These are phyloP conservation scores for Uria aalge DNA, from an alignment of 2,113 vertebrate species.

Conservation along the genomic window DNA sequence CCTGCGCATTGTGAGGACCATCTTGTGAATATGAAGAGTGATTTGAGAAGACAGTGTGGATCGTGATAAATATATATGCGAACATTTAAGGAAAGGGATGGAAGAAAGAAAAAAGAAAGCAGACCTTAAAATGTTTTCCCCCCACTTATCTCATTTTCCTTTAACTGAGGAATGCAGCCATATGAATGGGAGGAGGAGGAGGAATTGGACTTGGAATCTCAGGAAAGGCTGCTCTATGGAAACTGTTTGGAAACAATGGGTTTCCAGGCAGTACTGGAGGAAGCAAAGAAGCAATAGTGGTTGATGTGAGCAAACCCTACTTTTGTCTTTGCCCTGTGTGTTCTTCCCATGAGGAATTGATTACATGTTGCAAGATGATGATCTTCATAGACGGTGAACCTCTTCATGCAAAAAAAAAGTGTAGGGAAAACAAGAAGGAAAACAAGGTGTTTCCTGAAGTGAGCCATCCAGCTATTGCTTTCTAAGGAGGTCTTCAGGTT, in stretches of 20 bases:
- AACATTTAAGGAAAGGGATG: not conserved
- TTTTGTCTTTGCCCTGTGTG: not conserved
- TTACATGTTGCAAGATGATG: not conserved
- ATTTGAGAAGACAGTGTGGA: not conserved
- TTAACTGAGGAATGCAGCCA: not conserved
- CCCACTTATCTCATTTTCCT: not conserved
- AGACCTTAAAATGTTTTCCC: not conserved
- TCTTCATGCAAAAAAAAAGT: not conserved
- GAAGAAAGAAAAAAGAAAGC: not conserved
- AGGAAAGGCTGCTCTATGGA: constrained; percentile 51
- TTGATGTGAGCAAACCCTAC: not conserved
- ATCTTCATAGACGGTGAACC: not conserved
- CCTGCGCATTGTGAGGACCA: not conserved
- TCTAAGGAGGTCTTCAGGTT: not conserved
- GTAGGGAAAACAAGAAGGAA: not conserved
- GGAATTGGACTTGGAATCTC: constrained; percentile 27
- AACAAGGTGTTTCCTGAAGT: not conserved
- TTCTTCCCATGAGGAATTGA: not conserved
- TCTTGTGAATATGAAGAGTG: not conserved
- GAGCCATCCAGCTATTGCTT: not conserved
- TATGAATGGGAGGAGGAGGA: constrained; percentile 26
- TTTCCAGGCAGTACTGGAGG: constrained; percentile 34
- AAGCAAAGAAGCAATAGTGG: constrained; percentile 29
- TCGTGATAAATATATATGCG: not conserved
- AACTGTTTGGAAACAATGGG: constrained; percentile 47